Evolutionary conservation across 1,140 invertebrate species (phyloP), one percentile per base, ranked within the genome.

Genomic region (Tetragonula clypearis): DNA sequence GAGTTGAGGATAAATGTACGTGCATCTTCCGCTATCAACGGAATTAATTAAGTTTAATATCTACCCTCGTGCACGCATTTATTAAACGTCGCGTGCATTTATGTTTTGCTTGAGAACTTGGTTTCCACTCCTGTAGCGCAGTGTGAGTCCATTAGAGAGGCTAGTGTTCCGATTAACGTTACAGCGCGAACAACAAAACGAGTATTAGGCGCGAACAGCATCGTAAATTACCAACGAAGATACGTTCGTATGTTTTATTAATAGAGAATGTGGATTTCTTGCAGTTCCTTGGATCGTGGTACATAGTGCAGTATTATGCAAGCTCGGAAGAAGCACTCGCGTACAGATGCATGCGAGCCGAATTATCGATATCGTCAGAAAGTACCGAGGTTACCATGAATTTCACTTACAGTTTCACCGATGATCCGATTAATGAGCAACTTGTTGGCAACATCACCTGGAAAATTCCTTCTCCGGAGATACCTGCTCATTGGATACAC

Each of bases 371-470:
- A 79, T 95, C 96, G 3, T 84, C 94, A 35, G 93, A 95, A 77
- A 92, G 85, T 58, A 88, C 92, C 9, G 95, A 96, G 91, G 96
- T 97, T 68, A 97, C 97, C 6, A 98, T 98, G 97, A 97, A 98
- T 92, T 98, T 98, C 92, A 98, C 97, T 14, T 98, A 98, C 91
- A 97, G 96, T 78, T 98, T 97, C 90, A 96, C 96, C 0, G 97
- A 98, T 91, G 97, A 98, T 94, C 98, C 98, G 1, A 93, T 97
- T 14, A 96, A 97, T 49, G 97, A 98, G 92, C 96, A 96, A 83
- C 95, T 98, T 11, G 94, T 96, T 21, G 98, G 98, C 1, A 98
- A 98, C 92, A 98, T 98, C 78, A 98, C 98, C 0, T 98, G 97
- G 97, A 95, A 96, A 85, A 97, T 98, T 82, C 97, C 97, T 0